phyloP scores from a whole-genome alignment of 2,797 vertebrate species.

The Myiotriccus ornatus region DNA sequence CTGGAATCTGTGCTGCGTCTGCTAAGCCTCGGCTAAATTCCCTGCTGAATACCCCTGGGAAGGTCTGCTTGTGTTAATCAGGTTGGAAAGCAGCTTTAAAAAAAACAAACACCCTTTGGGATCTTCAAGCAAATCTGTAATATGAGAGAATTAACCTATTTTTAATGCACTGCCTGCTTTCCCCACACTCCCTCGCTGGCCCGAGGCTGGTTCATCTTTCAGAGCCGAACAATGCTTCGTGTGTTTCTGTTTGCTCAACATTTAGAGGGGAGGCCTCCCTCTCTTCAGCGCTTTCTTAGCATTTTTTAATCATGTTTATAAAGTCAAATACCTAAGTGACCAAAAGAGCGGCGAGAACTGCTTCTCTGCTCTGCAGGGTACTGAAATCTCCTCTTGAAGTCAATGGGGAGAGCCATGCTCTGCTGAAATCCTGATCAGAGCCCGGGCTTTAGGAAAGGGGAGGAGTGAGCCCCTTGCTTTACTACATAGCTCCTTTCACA shows the following conservation, averaged over 20 bases:
- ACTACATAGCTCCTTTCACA: slow-evolving; percentile 70
- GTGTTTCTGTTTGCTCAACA: slow-evolving; percentile 62
- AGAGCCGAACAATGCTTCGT: slow-evolving; percentile 44
- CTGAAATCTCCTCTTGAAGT: slow-evolving; percentile 41
- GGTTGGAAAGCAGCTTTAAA: neutral
- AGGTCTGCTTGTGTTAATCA: neutral
- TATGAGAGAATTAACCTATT: slow-evolving; percentile 18
- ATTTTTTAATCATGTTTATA: slow-evolving; percentile 57
- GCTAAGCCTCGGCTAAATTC: neutral
- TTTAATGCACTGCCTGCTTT: slow-evolving; percentile 39
- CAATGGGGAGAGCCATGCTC: slow-evolving; percentile 29
- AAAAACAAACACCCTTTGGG: neutral
- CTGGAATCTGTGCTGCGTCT: neutral
- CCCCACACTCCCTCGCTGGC: slow-evolving; percentile 6
- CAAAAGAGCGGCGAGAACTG: neutral
- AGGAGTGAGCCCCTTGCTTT: slow-evolving; percentile 60
- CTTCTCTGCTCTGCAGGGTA: slow-evolving; percentile 8
- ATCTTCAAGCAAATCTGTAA: neutral
- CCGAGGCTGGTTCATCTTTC: slow-evolving; percentile 13
- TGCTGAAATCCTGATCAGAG: slow-evolving; percentile 43
- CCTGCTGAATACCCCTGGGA: neutral
- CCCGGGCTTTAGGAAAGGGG: slow-evolving; percentile 25
- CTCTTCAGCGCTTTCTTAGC: slow-evolving; percentile 35
- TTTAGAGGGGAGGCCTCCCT: slow-evolving; percentile 16
- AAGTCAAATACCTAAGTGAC: slow-evolving; percentile 62